Evolutionary conservation across 2,797 vertebrate genomes (phyloP).

Genomic region (Lacerta agilis): DNA sequence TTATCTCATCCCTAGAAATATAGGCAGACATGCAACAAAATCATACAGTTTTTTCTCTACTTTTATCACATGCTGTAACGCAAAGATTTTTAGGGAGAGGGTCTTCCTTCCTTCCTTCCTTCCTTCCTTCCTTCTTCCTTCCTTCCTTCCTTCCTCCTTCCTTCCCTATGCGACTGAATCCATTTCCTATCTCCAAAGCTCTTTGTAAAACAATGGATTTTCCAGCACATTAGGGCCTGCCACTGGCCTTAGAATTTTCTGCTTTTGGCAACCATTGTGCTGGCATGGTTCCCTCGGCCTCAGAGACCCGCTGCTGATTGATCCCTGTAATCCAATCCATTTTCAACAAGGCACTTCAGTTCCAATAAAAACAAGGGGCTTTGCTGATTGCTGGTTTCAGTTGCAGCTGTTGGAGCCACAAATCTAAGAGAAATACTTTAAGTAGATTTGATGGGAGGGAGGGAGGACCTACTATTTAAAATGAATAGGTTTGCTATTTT

Average conservation of each 20-base stretch:
- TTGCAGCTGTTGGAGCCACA: conserved; percentile 70
- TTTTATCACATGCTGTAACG: conserved; percentile 38
- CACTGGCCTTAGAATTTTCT: conserved; percentile 69
- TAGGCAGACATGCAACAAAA: conserved; percentile 14
- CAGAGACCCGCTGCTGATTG: conserved; percentile 73
- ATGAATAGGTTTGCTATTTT: conserved; percentile 24
- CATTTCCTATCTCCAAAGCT: conserved; percentile 66
- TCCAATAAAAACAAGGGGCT: conserved; percentile 74
- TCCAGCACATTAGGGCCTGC: conserved; percentile 65
- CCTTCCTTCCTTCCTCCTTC: conserved; percentile 30
- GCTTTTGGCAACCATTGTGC: conserved; percentile 62
- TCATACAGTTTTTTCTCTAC: conserved; percentile 39
- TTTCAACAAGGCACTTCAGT: conserved; percentile 72
- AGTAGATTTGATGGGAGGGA: conserved; percentile 44
- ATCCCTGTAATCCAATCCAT: conserved; percentile 75
- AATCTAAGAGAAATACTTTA: conserved; percentile 66
- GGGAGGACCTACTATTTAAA: conserved; percentile 43
- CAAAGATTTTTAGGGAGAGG: conserved; percentile 31
- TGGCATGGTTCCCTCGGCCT: conserved; percentile 71
- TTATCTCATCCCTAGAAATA: conserved; percentile 30
- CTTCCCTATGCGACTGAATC: conserved; percentile 43
- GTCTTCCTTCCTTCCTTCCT: conserved; percentile 49
- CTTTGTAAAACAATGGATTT: conserved; percentile 73
- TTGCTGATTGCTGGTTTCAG: conserved; percentile 73
- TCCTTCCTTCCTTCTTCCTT: conserved; percentile 36